A percentile compares a stretch with the other conserved stretches of the same genome.
These are phyloP conservation scores for Caenorhabditis sp. DNA, from an alignment of 2,888 invertebrate genomes.

Conservation along the genomic window DNA sequence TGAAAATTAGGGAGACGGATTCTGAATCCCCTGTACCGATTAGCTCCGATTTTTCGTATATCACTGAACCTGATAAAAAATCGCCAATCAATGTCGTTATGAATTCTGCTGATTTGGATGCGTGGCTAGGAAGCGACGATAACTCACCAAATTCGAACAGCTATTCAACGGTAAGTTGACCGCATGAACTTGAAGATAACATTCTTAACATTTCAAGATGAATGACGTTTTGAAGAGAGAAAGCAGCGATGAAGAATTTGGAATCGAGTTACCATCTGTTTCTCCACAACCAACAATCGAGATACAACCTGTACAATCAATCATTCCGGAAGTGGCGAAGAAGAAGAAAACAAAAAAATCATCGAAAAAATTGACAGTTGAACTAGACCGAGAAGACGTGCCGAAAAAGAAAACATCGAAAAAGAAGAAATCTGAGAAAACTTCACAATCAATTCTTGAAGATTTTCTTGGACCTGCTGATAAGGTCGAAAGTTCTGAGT, in stretches of 20 bases:
- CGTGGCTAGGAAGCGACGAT: slow-evolving; percentile 33
- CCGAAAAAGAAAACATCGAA: slow-evolving; percentile 8
- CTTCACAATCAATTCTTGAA: slow-evolving; percentile 32
- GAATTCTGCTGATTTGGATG: slow-evolving; percentile 36
- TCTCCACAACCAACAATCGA: slow-evolving; percentile 14
- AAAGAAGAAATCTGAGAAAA: slow-evolving; percentile 21
- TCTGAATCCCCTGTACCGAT: slow-evolving; percentile 28
- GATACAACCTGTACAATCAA: slow-evolving; percentile 3
- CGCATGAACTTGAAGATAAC: neutral
- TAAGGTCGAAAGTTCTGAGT: slow-evolving; percentile 21
- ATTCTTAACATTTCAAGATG: neutral
- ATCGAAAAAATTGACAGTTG: neutral
- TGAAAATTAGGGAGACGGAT: slow-evolving; percentile 27
- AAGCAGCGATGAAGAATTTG: slow-evolving; percentile 38
- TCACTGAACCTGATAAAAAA: neutral
- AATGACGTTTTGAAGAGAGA: slow-evolving; percentile 10
- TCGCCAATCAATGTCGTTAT: slow-evolving; percentile 4
- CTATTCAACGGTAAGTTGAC: neutral
- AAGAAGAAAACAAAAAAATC: slow-evolving; percentile 4
- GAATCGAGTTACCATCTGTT: slow-evolving; percentile 14
- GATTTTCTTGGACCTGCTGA: slow-evolving; percentile 37
- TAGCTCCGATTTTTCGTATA: neutral
- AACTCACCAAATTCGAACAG: slow-evolving; percentile 19
- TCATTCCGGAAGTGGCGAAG: neutral
- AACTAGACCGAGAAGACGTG: too few species aligned